Base-by-base conservation (phyloP, 2,888 invertebrate species). In the Rhabditoides inermis region DNA sequence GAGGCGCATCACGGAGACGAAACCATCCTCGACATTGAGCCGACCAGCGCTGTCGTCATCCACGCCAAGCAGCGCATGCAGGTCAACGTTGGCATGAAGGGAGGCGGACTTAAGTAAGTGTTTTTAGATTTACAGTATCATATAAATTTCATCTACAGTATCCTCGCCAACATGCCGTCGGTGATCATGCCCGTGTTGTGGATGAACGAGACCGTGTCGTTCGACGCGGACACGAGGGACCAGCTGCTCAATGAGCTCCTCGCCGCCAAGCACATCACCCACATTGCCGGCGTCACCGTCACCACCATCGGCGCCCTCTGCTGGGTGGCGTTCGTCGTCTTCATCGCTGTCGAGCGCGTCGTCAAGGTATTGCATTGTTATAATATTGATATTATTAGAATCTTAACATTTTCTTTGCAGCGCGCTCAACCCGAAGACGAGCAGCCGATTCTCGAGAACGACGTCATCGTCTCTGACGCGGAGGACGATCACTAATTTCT, bases 121-220 rank as follows among this genome's bases (percentile, higher is more conserved):
- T n/a, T 22, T 20, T 48, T 39, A 18, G n/a, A 15, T 51, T 41
- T 45, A 32, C 18, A 32, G n/a, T 32, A 32, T 32, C n/a, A 32
- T 30, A 10, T n/a, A 15, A 5, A 35, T 2, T 47, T 35, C 41
- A 32, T 35, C 5, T 27, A 18, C 51, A 63, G 66, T 1, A 36
- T 59, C n/a, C 52, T 55, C 12, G 48, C 49, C 15, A 63, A 62
- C 36, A 62, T 60, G 27, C 49, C 42, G 10, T 60, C 60, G 40
- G 51, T 62, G 30, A 66, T 68, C 36, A 51, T 73, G 26, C 74
- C 74, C 5, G 63, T 74, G 23, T 55, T 74, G 35, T 74, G 74
- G 73, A 62, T 74, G 55, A 73, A 73, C 49, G 74, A 74, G 51
- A 67, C 72, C 15, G 69, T 67, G 3, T 49, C 49, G 18, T 65